Evolutionary conservation across 1,140 invertebrate genomes (phyloP).

Genomic region (Nixonia krombeini): DNA sequence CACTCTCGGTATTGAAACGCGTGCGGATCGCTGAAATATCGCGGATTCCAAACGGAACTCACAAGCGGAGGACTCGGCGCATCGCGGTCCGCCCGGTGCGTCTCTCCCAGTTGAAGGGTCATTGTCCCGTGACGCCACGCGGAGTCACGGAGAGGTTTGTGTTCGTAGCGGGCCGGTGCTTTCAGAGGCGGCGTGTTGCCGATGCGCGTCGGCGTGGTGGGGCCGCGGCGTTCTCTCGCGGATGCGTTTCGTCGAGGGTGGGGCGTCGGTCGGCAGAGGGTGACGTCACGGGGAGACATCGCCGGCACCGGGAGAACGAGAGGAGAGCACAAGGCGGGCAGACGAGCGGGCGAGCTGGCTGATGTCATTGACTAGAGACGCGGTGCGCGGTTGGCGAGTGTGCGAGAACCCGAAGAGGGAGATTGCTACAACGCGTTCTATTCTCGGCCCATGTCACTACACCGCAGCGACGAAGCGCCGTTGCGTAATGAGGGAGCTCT

Average conservation of each 20-base stretch:
- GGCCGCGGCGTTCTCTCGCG: conserved; percentile 7
- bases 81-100: conserved; percentile 1
- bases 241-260: conserved; percentile 12
- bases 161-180: conserved; percentile 35
- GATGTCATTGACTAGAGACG: conserved; percentile 46
- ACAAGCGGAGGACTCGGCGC: neutral
- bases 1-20: too few relatives aligned
- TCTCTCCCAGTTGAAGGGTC: conserved; percentile 44
- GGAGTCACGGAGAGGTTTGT: too few relatives aligned
- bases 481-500: conserved; percentile 53
- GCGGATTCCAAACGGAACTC: neutral
- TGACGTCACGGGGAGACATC: conserved; percentile 34
- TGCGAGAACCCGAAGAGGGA: too few relatives aligned
- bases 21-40: neutral
- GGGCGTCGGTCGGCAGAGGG: neutral
- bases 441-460: conserved; percentile 51
- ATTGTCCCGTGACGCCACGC: conserved; percentile 45
- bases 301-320: conserved; percentile 11
- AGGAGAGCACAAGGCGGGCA: conserved; percentile 9
- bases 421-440: too few relatives aligned
- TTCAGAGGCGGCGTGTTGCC: conserved; percentile 29
- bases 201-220: conserved; percentile 22
- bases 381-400: too few relatives aligned
- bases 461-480: too few relatives aligned
- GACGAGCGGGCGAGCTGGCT: conserved; percentile 20